These are phyloP conservation scores for Aphelenchoides bicaudatus DNA, from an alignment of 2,888 invertebrate species.

Conservation along the genomic window DNA sequence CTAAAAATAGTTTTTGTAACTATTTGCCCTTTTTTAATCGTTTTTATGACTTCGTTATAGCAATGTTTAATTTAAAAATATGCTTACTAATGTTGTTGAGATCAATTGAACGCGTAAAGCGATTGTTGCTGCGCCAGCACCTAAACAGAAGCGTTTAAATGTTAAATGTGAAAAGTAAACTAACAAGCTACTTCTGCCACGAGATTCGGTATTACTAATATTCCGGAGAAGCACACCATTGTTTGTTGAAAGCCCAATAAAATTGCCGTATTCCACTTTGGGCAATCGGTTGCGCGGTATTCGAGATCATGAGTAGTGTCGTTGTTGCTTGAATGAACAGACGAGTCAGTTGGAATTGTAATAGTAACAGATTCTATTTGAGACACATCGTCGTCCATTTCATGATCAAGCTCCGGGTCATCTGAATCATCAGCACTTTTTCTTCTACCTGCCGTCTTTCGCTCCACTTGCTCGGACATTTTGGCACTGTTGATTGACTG, in stretches of 20 bases:
- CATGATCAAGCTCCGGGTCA: background rate
- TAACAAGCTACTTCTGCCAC: slow-evolving; percentile 45
- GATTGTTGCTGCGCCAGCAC: slow-evolving; percentile 46
- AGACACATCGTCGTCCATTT: background rate
- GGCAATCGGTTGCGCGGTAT: slow-evolving; percentile 26
- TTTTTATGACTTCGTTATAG: too few species aligned
- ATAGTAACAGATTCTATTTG: background rate
- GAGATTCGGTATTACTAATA: slow-evolving; percentile 48
- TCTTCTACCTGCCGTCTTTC: too few species aligned
- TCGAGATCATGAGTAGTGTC: slow-evolving; percentile 8
- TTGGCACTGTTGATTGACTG: too few species aligned
- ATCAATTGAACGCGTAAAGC: slow-evolving; percentile 48
- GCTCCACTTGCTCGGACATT: too few species aligned
- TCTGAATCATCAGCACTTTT: background rate
- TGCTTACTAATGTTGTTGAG: slow-evolving; percentile 54
- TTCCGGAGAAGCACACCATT: slow-evolving; percentile 51
- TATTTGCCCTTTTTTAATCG: too few species aligned
- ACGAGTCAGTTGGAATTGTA: background rate
- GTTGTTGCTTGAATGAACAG: background rate
- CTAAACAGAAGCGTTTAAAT: too few species aligned
- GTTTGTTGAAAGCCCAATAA: slow-evolving; percentile 45
- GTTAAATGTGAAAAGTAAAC: too few species aligned
- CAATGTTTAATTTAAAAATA: too few species aligned
- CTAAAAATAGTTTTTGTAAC: too few species aligned
- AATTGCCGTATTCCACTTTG: slow-evolving; percentile 28